phyloP scores from a whole-genome alignment of 2,888 invertebrate species.

The Luffia ferchaultella region DNA sequence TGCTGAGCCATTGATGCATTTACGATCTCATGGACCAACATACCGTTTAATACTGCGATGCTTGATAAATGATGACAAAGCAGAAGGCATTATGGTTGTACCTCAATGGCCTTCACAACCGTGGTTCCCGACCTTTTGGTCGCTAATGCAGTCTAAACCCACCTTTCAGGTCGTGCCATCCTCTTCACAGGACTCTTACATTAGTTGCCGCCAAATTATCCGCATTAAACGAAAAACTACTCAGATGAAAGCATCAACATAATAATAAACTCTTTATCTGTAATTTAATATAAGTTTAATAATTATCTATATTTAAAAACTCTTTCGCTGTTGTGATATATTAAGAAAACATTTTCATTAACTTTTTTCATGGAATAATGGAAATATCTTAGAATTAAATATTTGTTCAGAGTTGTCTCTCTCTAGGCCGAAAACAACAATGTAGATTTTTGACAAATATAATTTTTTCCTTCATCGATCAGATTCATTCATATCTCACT shows the following conservation, averaged over 20 bases:
- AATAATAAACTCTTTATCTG: background rate
- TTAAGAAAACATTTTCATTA: no score
- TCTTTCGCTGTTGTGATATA: no score
- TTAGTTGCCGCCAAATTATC: background rate
- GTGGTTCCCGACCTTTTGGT: background rate
- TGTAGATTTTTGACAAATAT: no score
- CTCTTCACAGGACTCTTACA: background rate
- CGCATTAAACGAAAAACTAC: background rate
- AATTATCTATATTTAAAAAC: no score
- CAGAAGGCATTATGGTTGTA: background rate
- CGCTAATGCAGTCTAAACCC: background rate
- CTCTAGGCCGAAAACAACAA: no score
- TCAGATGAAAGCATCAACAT: background rate
- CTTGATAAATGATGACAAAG: slow-evolving; percentile 5
- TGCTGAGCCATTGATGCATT: slow-evolving; percentile 12
- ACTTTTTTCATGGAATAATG: no score
- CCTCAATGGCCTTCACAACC: no score
- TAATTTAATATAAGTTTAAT: background rate
- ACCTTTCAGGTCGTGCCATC: slow-evolving; percentile 1
- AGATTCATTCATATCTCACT: no score
- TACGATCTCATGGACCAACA: slow-evolving; percentile 8
- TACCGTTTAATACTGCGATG: slow-evolving; percentile 10
- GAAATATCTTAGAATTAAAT: no score
- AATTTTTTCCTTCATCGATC: no score
- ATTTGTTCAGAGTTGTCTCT: no score